Conservation (phyloP, 2,888 invertebrate genomes). For the Cyclophora albipunctata region DNA sequence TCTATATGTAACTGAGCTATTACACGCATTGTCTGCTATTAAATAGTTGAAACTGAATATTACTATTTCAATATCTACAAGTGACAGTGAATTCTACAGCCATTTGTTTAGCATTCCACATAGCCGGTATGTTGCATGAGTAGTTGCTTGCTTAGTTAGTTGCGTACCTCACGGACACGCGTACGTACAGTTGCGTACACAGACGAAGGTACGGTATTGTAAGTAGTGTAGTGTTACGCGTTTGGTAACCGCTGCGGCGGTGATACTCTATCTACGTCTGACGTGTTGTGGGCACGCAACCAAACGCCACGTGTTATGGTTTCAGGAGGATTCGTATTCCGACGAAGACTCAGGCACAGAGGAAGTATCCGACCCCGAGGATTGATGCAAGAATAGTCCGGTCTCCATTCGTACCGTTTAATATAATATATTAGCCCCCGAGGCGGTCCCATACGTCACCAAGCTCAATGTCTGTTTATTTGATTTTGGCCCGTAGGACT, state of each 20-base stretch:
- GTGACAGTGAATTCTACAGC: slow-evolving; percentile 62
- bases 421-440: slow-evolving; percentile 26
- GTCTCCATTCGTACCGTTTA: slow-evolving; percentile 32
- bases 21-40: too few species aligned
- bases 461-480: slow-evolving; percentile 15
- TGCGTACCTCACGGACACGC: slow-evolving; percentile 1
- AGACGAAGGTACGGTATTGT: slow-evolving; percentile 55
- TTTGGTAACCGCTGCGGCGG: slow-evolving; percentile 3
- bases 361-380: slow-evolving; percentile 66
- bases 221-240: slow-evolving; percentile 6
- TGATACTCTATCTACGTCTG: slow-evolving; percentile 56
- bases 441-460: slow-evolving; percentile 25
- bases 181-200: slow-evolving; percentile 30
- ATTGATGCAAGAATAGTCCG: slow-evolving; percentile 49
- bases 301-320: slow-evolving; percentile 61
- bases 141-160: slow-evolving; percentile 49
- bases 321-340: slow-evolving; percentile 73
- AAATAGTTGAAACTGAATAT: neutral
- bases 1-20: too few species aligned
- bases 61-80: neutral
- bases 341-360: slow-evolving; percentile 70
- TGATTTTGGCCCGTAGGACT: slow-evolving; percentile 17
- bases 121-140: slow-evolving; percentile 46
- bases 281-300: slow-evolving; percentile 38
- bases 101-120: slow-evolving; percentile 42